Base-by-base conservation (phyloP, 2,888 invertebrate species). In the Smittia aterrima region DNA sequence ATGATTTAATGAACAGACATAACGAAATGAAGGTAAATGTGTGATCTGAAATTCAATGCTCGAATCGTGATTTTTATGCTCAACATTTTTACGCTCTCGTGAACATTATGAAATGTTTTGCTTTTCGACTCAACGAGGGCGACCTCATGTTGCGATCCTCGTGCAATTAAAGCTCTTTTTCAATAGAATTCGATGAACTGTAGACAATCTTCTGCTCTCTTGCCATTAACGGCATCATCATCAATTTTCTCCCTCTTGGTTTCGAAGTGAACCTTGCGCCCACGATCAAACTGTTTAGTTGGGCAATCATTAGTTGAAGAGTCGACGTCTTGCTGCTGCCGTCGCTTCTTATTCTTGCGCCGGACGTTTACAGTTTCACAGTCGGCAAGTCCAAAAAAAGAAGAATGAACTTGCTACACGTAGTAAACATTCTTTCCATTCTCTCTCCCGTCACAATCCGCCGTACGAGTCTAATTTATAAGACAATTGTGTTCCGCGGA, bases 371-470 rank as follows among this genome's bases (percentile, higher is more conserved):
- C 68, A 68, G 68, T 68, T 68, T 68, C 68, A 32, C 25, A 47
- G 66, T 47, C 41, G 13, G 24, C 9, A 16, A 7, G 47, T 3
- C 47, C 47, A 47, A 47, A 47, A 47, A 47, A 24, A 32, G 24
- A 47, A 68, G 47, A 68, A 68, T 68, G 68, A 47, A 68, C 68
- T 68, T 68, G 68, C 47, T 68, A 68, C 68, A 68, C 68, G 41
- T 47, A 41, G 47, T 68, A 68, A 68, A 68, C 20, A 71, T 71
- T 71, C 53, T 54, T 71, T 32, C 27, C 32, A n/a, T 66, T 32
- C 32, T 66, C 22, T 66, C 66, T 27, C n/a, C 7, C n/a, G 22
- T 32, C 66, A 13, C 25, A 16, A n/a, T 27, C n/a, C 24, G 62
- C 24, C 18, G 11, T 62, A 11, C 7, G 27, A 66, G 32, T 20